These are phyloP conservation scores for Pinctada fucata DNA, from an alignment of 2,888 invertebrate genomes.

Conservation along the genomic window DNA sequence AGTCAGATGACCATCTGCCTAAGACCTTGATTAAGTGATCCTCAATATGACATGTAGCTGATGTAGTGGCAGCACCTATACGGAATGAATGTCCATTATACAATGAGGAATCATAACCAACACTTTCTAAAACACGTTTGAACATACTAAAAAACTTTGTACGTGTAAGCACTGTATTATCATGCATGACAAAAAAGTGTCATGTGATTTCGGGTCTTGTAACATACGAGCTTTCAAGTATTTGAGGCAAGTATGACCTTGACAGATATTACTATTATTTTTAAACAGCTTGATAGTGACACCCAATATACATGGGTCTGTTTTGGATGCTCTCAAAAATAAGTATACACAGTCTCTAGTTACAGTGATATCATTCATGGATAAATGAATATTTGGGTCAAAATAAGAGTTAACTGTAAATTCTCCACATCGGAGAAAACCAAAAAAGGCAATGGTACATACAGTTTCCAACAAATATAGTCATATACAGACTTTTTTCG, in stretches of 20 bases:
- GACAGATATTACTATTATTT: slow-evolving; percentile 11
- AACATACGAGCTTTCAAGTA: slow-evolving; percentile 5
- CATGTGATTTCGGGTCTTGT: background rate
- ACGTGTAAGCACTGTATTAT: background rate
- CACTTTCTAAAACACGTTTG: background rate
- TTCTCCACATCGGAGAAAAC: slow-evolving; percentile 24
- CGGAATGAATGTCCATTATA: slow-evolving; percentile 34
- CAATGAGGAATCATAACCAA: background rate
- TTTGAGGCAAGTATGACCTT: slow-evolving; percentile 8
- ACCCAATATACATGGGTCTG: slow-evolving; percentile 23
- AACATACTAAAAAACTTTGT: slow-evolving; percentile 7
- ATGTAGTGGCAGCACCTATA: slow-evolving; percentile 26
- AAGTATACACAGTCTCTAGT: slow-evolving; percentile 4
- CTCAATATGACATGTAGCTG: slow-evolving; percentile 17
- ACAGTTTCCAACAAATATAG: slow-evolving; percentile 10
- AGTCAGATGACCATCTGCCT: slow-evolving; percentile 33
- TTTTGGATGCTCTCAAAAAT: slow-evolving; percentile 22
- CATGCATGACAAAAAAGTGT: slow-evolving; percentile 3
- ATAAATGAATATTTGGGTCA: slow-evolving; percentile 11
- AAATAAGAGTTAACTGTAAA: slow-evolving; percentile 1
- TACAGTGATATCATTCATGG: background rate
- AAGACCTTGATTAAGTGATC: slow-evolving; percentile 26
- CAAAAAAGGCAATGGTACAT: slow-evolving; percentile 21
- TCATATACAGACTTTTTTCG: background rate
- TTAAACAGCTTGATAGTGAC: slow-evolving; percentile 22